phyloP scores from a whole-genome alignment of 53 echinoderm and acorn worm genomes.

The Zoroaster sp. region DNA sequence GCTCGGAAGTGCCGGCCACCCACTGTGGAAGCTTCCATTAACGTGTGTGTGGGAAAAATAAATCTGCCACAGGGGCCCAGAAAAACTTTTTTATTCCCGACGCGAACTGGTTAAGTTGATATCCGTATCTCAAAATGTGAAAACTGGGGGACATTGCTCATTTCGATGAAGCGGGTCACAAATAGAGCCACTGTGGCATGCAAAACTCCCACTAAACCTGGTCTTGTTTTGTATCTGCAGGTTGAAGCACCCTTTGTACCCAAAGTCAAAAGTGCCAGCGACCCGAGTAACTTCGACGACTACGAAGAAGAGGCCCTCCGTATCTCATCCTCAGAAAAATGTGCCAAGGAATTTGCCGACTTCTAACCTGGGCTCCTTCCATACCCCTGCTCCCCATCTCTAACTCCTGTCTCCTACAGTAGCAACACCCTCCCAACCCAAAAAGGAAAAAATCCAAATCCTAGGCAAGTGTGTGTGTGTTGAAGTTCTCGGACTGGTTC shows the following conservation, averaged over 20 bases:
- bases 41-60: too few species aligned
- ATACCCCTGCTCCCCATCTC: background rate
- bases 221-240: conserved; percentile 44
- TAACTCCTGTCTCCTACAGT: background rate
- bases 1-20: too few species aligned
- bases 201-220: too few species aligned
- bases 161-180: too few species aligned
- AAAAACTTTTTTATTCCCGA: too few species aligned
- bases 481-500: background rate
- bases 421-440: background rate
- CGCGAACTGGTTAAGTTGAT: too few species aligned
- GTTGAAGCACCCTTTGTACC: conserved; percentile 99
- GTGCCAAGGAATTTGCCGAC: conserved; percentile 98
- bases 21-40: too few species aligned
- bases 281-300: conserved; percentile 98
- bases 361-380: conserved; percentile 72
- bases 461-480: background rate
- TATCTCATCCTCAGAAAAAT: conserved; percentile 95
- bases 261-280: conserved; percentile 80
- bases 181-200: too few species aligned
- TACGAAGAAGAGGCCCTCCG: conserved; percentile 96
- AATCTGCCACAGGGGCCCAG: too few species aligned
- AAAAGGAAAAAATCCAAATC: background rate
- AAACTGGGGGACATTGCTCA: too few species aligned
- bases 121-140: too few species aligned